Percentiles rank a stretch among this genome's conserved stretches.
Conservation (phyloP, 2,888 invertebrate species). For the Palloptera scutellata region DNA sequence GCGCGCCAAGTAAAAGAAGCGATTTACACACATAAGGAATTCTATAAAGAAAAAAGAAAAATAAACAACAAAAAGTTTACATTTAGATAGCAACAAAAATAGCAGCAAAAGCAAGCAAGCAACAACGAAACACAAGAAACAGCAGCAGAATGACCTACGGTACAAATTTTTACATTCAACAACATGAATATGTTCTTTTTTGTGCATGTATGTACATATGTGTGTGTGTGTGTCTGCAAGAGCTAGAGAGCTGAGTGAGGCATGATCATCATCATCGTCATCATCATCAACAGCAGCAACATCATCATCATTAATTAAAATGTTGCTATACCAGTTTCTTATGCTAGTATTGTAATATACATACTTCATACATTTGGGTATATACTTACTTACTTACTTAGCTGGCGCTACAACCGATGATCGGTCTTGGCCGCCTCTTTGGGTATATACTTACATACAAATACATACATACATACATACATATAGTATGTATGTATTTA, state of each 20-base stretch:
- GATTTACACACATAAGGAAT: no score
- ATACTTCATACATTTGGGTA: neutral
- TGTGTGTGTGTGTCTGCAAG: neutral
- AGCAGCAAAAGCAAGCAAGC: neutral
- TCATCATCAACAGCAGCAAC: neutral
- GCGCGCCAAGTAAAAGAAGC: no score
- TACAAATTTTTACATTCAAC: slow-evolving; percentile 24
- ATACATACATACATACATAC: no score
- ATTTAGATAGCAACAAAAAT: neutral
- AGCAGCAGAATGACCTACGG: slow-evolving; percentile 27
- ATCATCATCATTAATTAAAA: slow-evolving; percentile 39
- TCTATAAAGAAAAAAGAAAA: no score
- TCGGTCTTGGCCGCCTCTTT: no score
- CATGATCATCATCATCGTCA: slow-evolving; percentile 15
- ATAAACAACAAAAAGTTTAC: no score
- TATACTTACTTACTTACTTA: no score
- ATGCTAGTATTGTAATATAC: neutral
- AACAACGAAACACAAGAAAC: neutral
- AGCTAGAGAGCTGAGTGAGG: neutral
- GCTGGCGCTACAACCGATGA: no score
- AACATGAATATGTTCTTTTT: neutral
- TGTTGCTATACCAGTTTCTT: slow-evolving; percentile 40
- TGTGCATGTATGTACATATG: neutral
- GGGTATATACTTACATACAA: no score
- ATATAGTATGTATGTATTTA: neutral